Percentiles rank a stretch among this genome's conserved stretches.
Conservation (phyloP, 2,797 vertebrate species). For the Gallinago stenura region DNA sequence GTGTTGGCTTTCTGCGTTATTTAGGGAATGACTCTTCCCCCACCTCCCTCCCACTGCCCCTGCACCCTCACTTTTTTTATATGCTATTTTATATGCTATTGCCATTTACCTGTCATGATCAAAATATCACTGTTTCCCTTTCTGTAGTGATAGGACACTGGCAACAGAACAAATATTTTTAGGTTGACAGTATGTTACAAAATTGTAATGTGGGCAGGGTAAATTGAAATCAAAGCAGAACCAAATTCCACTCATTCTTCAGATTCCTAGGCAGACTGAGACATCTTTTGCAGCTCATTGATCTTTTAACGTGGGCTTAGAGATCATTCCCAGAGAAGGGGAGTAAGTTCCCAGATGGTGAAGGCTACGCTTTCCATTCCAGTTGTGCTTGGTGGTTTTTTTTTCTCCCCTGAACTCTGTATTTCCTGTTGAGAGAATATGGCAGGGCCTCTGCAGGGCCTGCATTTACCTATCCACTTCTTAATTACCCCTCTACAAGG, state of each 20-base stretch:
- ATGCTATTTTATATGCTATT: neutral
- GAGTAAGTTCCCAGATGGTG: conserved; percentile 31
- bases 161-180: conserved; percentile 42
- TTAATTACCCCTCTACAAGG: neutral
- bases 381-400: neutral
- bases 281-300: conserved; percentile 57
- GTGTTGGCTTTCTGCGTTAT: conserved; percentile 34
- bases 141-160: neutral
- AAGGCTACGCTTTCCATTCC: neutral
- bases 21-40: conserved; percentile 39
- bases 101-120: neutral
- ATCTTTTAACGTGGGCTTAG: conserved; percentile 3
- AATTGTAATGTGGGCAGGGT: conserved; percentile 27
- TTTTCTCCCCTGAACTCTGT: neutral
- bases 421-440: neutral
- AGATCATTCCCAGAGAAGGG: conserved; percentile 23
- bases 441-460: neutral
- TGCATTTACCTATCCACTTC: neutral
- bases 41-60: neutral
- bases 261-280: conserved; percentile 45
- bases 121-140: neutral
- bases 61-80: neutral
- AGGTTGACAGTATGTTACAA: conserved; percentile 11
- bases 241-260: conserved; percentile 57
- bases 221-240: conserved; percentile 61